phyloP scores from a whole-genome alignment of 2,797 vertebrate genomes.

The Thaleichthys pacificus region DNA sequence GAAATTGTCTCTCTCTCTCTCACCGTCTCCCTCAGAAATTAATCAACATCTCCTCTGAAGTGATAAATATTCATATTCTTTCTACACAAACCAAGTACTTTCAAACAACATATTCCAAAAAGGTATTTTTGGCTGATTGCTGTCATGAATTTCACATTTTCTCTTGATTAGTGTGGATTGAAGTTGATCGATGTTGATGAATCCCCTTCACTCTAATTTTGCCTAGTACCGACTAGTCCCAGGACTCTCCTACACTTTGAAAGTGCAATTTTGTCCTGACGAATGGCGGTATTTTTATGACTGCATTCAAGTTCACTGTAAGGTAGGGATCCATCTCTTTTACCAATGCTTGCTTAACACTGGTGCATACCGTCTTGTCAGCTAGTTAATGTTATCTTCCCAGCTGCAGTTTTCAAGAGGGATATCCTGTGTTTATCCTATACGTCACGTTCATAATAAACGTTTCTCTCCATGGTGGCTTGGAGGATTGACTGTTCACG shows the following conservation, averaged over 20 bases:
- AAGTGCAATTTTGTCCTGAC: constrained; percentile 83
- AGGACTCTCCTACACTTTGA: constrained; percentile 81
- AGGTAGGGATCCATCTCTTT: constrained; percentile 71
- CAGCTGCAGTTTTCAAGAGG: background rate
- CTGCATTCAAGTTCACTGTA: constrained; percentile 85
- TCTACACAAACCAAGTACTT: constrained; percentile 89
- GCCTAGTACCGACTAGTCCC: constrained; percentile 84
- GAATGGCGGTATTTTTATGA: constrained; percentile 95
- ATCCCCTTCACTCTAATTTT: constrained; percentile 10
- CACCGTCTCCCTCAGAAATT: constrained; percentile 76
- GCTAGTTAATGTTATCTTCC: background rate
- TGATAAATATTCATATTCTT: constrained; percentile 82
- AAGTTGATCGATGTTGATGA: constrained; percentile 15
- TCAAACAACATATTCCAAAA: constrained; percentile 85
- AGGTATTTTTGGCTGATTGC: constrained; percentile 67
- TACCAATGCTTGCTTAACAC: too few relatives aligned
- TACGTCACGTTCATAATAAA: background rate
- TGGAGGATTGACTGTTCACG: background rate
- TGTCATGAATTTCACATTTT: background rate
- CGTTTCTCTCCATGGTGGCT: background rate
- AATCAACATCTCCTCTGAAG: constrained; percentile 83
- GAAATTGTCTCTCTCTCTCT: constrained; percentile 1
- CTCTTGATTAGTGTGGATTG: constrained; percentile 13
- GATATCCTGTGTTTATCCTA: constrained; percentile 1
- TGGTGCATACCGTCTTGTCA: background rate